Percentiles rank a stretch among this genome's conserved stretches.
Conservation (phyloP, 92 coral and sea anemone species). For the Paramuricea clavata region DNA sequence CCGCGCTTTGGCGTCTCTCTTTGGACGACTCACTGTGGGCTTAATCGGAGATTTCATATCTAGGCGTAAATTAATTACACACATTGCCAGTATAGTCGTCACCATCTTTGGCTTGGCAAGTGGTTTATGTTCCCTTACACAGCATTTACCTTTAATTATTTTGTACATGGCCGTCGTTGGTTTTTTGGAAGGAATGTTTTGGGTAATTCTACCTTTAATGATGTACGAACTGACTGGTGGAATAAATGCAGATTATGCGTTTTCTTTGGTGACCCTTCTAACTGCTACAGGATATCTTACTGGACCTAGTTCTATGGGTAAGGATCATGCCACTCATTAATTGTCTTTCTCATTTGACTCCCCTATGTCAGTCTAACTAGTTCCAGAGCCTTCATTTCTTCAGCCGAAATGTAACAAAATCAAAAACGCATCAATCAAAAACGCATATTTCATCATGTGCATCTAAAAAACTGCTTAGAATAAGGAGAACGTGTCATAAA, state of each 20-base stretch:
- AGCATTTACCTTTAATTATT: conserved; percentile 16
- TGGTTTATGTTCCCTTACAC: conserved; percentile 31
- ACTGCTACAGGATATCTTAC: background rate
- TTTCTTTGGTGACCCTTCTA: background rate
- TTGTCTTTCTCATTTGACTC: background rate
- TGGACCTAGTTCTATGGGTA: conserved; percentile 31
- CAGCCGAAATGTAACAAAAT: too few relatives aligned
- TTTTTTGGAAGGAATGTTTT: conserved; percentile 11
- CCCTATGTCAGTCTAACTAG: background rate
- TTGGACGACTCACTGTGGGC: conserved; percentile 13
- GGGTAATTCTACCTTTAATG: conserved; percentile 17
- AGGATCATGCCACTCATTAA: background rate
- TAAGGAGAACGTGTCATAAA: too few relatives aligned
- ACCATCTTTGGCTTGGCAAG: conserved; percentile 18
- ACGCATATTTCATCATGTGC: too few relatives aligned
- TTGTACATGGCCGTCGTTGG: conserved; percentile 33
- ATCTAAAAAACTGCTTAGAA: too few relatives aligned
- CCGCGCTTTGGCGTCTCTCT: background rate
- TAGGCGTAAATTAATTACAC: background rate
- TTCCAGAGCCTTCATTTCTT: too few relatives aligned
- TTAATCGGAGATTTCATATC: conserved; percentile 11
- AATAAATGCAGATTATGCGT: conserved; percentile 8
- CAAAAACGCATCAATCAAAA: too few relatives aligned
- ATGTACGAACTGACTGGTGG: conserved; percentile 14
- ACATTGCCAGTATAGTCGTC: background rate